Base-by-base conservation (phyloP, 2,113 vertebrate species). In the Macroglossus sobrinus region DNA sequence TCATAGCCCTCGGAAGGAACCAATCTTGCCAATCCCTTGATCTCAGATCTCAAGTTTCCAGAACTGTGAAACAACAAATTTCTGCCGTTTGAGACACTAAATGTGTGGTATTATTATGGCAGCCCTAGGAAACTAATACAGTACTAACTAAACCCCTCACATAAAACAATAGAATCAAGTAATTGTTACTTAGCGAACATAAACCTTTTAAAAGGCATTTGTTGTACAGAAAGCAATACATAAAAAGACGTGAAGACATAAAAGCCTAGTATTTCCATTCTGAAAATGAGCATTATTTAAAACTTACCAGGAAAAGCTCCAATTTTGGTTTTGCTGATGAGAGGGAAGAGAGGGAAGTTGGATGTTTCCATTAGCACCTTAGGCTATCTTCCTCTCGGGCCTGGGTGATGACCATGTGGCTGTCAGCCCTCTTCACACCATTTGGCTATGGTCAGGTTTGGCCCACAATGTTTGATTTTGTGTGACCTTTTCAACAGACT, bases 401-500 rank as follows among this genome's bases (percentile, higher is more conserved):
- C 93, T 89, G 94, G 96, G 89, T 93, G 82, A 85, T 79, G 85
- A 94, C 89, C 57, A 18, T 2, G 14, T 4, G 2, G 4, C 80
- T 93, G 89, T 97, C 89, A 79, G 50, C 55, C 47, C 50, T 89
- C 89, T 93, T 89, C 93, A 96, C 88, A 75, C 84, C 86, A 86
- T 82, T 84, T 81, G 19, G 63, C 95, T 89, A 91, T 89, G 97
- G 97, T 94, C 94, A 96, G 78, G 33, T 18, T 43, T 97, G 95
- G 95, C 94, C 80, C 57, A 69, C 0, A 4, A 45, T 71, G 55
- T 82, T 91, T 91, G 22, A 43, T 76, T 94, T 97, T 93, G 91
- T 96, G 91, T 96, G 94, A 94, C 82, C 90, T 93, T 96, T 97
- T 96, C 91, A 96, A 84, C 82, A 97, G 89, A 93, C 91, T 96